phyloP scores from a whole-genome alignment of 2,113 vertebrate species.

The Atherinomorus stipes region DNA sequence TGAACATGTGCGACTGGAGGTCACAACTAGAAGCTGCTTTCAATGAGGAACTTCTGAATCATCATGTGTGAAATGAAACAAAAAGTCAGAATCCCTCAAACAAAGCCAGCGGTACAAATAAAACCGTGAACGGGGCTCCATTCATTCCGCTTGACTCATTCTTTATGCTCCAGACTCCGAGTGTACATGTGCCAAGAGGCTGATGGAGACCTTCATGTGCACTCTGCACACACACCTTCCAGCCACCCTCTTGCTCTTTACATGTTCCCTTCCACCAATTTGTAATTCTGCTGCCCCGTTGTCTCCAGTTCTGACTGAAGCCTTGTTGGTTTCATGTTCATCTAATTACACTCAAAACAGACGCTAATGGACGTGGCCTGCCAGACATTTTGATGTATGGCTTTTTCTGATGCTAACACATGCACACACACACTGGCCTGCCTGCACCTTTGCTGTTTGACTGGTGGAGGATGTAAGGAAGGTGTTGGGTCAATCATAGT shows the following conservation, averaged over 20 bases:
- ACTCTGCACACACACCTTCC: neutral
- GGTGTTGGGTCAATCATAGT: conserved; percentile 67
- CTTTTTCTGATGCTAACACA: conserved; percentile 5
- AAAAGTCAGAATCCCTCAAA: neutral
- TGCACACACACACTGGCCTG: neutral
- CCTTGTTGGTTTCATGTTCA: conserved; percentile 36
- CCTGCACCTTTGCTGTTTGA: conserved; percentile 14
- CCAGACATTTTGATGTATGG: conserved; percentile 42
- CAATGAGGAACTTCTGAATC: too few species aligned
- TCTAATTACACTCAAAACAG: conserved; percentile 46
- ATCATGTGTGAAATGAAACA: neutral
- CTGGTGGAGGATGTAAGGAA: conserved; percentile 36
- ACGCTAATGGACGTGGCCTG: conserved; percentile 50
- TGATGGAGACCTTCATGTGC: neutral
- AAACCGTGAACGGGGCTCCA: conserved; percentile 5
- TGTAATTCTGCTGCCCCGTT: conserved; percentile 12
- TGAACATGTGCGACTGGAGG: neutral
- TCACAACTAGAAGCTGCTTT: neutral
- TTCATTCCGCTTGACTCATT: conserved; percentile 40
- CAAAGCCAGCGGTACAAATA: neutral
- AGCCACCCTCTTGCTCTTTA: conserved; percentile 9
- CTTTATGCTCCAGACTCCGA: conserved; percentile 8
- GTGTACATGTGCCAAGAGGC: conserved; percentile 7
- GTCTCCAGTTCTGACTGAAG: conserved; percentile 22
- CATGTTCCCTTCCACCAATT: conserved; percentile 34